phyloP scores from a whole-genome alignment of 2,113 vertebrate genomes.

The Strigops habroptila region DNA sequence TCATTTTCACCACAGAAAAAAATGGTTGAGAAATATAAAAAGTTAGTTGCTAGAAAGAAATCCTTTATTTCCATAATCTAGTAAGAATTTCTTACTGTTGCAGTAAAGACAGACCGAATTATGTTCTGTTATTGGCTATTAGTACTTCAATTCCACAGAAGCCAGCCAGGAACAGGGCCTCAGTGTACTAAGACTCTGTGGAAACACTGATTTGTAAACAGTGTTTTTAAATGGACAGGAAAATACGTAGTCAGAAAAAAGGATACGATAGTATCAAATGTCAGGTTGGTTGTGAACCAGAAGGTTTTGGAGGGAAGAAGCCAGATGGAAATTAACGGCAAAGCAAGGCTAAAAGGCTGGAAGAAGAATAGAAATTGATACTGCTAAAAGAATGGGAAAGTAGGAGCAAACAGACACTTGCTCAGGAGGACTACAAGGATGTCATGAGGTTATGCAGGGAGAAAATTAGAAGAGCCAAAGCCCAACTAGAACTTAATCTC shows the following conservation, averaged over 20 bases:
- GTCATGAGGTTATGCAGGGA: neutral
- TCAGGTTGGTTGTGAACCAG: neutral
- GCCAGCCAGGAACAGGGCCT: neutral
- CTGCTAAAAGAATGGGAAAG: neutral
- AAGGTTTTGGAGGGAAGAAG: neutral
- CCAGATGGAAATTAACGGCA: neutral
- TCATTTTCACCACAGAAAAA: neutral
- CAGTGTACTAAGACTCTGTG: neutral
- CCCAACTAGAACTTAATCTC: neutral
- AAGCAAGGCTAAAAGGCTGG: neutral
- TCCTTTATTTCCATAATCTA: neutral
- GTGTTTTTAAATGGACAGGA: neutral
- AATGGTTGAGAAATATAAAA: neutral
- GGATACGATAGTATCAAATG: neutral
- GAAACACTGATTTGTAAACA: neutral
- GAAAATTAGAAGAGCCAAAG: neutral
- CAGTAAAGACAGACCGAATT: neutral
- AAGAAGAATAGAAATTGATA: neutral
- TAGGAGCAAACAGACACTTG: neutral
- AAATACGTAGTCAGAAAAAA: neutral
- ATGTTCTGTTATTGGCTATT: neutral
- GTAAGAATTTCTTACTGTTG: neutral
- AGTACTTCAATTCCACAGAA: neutral
- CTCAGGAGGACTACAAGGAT: neutral
- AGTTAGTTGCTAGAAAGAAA: neutral